Evolutionary conservation across 2,888 invertebrate species (phyloP).

Genomic region (Pelosia muscerda): DNA sequence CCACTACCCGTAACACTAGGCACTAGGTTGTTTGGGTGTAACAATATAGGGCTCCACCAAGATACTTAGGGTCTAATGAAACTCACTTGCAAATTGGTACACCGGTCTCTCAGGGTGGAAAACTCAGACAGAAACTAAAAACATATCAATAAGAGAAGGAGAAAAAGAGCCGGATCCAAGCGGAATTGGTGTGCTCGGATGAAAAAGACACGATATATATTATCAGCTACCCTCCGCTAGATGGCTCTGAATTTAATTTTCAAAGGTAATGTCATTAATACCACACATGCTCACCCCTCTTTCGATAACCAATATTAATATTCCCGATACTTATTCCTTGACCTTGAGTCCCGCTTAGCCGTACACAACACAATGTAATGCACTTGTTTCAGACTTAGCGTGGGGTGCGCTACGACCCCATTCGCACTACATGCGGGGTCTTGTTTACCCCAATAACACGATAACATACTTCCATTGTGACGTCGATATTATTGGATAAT

Average conservation of each 20-base stretch:
- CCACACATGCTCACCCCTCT: not conserved
- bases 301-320: not conserved
- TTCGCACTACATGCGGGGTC: conserved; percentile 22
- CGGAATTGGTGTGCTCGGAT: too few relatives aligned
- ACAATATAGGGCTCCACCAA: too few relatives aligned
- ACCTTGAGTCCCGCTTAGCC: conserved; percentile 11
- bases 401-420: conserved; percentile 7
- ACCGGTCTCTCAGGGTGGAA: too few relatives aligned
- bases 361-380: not conserved
- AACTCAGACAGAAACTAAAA: too few relatives aligned
- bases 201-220: too few relatives aligned
- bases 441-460: conserved; percentile 51
- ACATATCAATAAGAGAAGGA: too few relatives aligned
- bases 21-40: too few relatives aligned
- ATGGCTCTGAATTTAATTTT: not conserved
- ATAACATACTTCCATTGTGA: conserved; percentile 50
- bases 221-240: too few relatives aligned
- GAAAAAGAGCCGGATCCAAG: too few relatives aligned
- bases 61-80: too few relatives aligned
- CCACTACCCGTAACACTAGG: too few relatives aligned
- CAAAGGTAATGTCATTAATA: not conserved
- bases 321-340: not conserved
- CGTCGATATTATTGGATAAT: not conserved
- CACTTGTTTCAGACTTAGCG: conserved; percentile 8
- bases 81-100: too few relatives aligned